phyloP scores from a whole-genome alignment of 2,113 vertebrate genomes.

The Ictidomys tridecemlineatus region DNA sequence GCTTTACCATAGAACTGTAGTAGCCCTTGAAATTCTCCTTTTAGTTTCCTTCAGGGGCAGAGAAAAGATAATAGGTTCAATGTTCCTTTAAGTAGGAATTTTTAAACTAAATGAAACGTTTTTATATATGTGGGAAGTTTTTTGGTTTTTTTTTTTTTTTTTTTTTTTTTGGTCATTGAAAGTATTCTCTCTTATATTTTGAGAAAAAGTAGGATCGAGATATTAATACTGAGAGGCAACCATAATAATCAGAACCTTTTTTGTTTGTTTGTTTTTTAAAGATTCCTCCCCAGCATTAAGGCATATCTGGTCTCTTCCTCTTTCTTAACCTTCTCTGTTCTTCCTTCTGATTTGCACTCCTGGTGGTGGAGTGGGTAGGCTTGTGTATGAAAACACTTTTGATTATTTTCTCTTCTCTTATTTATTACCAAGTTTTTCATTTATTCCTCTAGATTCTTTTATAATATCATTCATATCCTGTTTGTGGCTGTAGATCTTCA shows the following conservation, averaged over 20 bases:
- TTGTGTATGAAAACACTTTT: neutral
- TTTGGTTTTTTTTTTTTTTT: neutral
- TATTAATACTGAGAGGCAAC: neutral
- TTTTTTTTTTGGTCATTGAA: conserved; percentile 13
- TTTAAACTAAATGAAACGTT: conserved; percentile 15
- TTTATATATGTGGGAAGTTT: neutral
- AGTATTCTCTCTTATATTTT: neutral
- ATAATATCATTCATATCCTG: neutral
- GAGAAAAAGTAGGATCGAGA: neutral
- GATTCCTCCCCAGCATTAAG: neutral
- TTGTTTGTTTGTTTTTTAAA: neutral
- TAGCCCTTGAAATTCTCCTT: neutral
- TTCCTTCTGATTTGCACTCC: neutral
- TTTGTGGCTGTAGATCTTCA: neutral
- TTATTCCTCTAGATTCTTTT: neutral
- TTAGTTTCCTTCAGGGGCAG: neutral
- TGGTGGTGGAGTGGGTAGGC: neutral
- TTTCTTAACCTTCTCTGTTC: neutral
- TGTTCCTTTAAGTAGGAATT: neutral
- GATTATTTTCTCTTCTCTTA: neutral
- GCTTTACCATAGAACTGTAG: neutral
- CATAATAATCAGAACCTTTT: neutral
- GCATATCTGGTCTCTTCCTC: neutral
- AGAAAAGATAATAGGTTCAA: neutral
- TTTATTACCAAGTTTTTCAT: neutral